Conservation (phyloP, 2,113 vertebrate species). For the Excalfactoria chinensis region DNA sequence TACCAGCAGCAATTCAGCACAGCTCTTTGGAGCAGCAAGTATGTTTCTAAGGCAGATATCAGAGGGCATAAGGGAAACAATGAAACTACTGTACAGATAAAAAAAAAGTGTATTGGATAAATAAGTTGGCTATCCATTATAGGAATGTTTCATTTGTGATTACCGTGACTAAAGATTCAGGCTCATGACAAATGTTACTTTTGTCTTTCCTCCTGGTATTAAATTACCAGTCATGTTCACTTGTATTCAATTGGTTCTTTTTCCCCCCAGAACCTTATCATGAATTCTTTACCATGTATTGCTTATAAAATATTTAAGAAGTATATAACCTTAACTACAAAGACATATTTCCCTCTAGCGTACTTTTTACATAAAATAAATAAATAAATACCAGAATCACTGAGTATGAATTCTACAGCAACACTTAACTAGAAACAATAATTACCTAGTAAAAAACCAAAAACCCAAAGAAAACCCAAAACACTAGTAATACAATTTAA, state of each 20-base stretch:
- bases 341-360: neutral
- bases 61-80: neutral
- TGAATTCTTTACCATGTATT: neutral
- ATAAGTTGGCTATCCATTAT: neutral
- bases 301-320: slow-evolving; percentile 10
- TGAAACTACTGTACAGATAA: neutral
- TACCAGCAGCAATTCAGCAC: neutral
- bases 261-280: neutral
- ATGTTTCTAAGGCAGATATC: neutral
- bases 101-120: neutral
- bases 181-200: neutral
- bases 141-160: neutral
- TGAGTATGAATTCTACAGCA: neutral
- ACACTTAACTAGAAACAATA: neutral
- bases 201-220: neutral
- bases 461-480: neutral
- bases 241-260: neutral
- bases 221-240: neutral
- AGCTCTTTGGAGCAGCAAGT: neutral
- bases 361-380: neutral
- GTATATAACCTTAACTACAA: neutral
- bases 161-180: neutral
- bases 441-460: neutral
- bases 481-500: neutral
- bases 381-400: neutral